phyloP scores from a whole-genome alignment of 1,140 invertebrate genomes.

The Atopsyche davidsoni region DNA sequence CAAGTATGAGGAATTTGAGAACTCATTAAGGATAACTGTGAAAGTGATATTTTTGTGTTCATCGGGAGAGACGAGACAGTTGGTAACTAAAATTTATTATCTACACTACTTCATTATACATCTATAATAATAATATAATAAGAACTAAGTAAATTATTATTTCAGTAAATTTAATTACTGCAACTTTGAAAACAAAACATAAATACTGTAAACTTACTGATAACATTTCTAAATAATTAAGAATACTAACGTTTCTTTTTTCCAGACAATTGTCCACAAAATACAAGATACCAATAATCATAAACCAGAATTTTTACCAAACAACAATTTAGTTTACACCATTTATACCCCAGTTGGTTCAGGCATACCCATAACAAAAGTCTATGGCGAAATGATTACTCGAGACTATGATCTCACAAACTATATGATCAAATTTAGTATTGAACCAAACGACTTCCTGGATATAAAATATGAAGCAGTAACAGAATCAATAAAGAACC shows the following conservation, averaged over 20 bases:
- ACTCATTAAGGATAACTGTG: not conserved
- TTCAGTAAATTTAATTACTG: too few relatives aligned
- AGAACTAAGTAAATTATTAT: too few relatives aligned
- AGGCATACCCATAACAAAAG: conserved; percentile 5
- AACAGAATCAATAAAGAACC: conserved; percentile 8
- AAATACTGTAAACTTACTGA: too few relatives aligned
- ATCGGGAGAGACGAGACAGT: not conserved
- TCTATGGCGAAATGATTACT: conserved; percentile 12
- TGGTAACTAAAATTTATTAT: too few relatives aligned
- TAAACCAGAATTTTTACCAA: conserved; percentile 13
- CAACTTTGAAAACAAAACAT: too few relatives aligned
- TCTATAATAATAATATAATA: too few relatives aligned
- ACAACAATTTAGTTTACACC: conserved; percentile 2
- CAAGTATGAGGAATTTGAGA: conserved; percentile 15
- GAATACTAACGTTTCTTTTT: conserved; percentile 2
- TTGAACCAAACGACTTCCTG: conserved; percentile 17
- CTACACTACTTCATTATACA: too few relatives aligned
- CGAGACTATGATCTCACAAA: conserved; percentile 23
- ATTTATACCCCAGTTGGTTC: conserved; percentile 17
- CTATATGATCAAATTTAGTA: conserved; percentile 5
- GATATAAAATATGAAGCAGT: conserved; percentile 10
- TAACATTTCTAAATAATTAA: not conserved
- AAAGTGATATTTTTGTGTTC: conserved; percentile 3
- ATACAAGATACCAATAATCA: conserved; percentile 25
- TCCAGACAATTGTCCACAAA: conserved; percentile 2